phyloP scores from a whole-genome alignment of 1,140 invertebrate genomes.

The Leptoteleia sp. region DNA sequence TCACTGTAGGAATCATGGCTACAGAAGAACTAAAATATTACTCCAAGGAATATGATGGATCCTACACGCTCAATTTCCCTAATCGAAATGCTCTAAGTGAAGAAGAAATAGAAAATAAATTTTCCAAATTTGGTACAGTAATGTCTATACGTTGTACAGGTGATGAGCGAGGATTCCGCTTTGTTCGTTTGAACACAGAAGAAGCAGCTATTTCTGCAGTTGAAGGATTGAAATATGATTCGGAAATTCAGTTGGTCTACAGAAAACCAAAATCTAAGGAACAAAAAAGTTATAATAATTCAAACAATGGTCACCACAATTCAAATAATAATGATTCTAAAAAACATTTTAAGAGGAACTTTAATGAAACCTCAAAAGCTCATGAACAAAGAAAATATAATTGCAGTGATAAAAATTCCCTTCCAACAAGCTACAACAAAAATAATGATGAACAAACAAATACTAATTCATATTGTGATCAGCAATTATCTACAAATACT shows the following conservation, averaged over 20 bases:
- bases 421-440: too few species aligned
- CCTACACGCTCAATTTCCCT: slow-evolving; percentile 54
- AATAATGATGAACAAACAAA: too few species aligned
- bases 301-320: not conserved
- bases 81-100: slow-evolving; percentile 50
- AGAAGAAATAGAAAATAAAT: slow-evolving; percentile 55
- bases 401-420: too few species aligned
- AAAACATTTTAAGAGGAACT: too few species aligned
- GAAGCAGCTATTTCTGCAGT: slow-evolving; percentile 50
- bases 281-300: not conserved
- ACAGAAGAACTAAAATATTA: slow-evolving; percentile 11
- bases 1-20: too few species aligned
- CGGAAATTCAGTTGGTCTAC: slow-evolving; percentile 21
- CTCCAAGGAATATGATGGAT: slow-evolving; percentile 15
- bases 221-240: slow-evolving; percentile 46
- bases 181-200: slow-evolving; percentile 44
- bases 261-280: slow-evolving; percentile 27
- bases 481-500: too few species aligned
- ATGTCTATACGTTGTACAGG: slow-evolving; percentile 28
- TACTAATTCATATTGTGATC: too few species aligned
- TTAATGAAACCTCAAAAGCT: too few species aligned
- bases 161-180: slow-evolving; percentile 60
- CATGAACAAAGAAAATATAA: too few species aligned
- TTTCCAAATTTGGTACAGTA: slow-evolving; percentile 52
- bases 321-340: too few species aligned